Conservation (phyloP, 2,113 vertebrate species). For the Gnathonemus echidnorhynchus region DNA sequence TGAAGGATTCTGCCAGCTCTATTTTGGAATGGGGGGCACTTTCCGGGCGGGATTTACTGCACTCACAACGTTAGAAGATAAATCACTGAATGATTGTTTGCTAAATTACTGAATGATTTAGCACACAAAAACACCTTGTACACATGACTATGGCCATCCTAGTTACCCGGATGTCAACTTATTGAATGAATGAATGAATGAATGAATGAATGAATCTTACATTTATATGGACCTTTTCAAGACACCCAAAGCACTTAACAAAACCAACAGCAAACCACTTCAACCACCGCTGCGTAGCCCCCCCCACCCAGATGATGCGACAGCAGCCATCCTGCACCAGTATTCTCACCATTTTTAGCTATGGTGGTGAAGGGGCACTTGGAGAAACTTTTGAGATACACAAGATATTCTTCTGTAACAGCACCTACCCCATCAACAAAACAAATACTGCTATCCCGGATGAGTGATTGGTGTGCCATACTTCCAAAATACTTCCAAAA, state of each 20-base stretch:
- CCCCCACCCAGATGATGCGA: background rate
- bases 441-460: background rate
- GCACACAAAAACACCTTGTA: background rate
- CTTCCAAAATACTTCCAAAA: background rate
- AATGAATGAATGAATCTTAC: background rate
- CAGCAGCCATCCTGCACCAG: background rate
- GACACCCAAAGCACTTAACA: background rate
- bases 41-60: background rate
- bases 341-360: background rate
- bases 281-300: background rate
- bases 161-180: background rate
- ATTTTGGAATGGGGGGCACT: background rate
- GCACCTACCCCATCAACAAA: background rate
- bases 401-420: background rate
- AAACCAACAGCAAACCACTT: background rate
- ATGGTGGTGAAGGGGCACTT: background rate
- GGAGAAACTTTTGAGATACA: background rate
- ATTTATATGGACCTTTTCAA: background rate
- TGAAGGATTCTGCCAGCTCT: background rate
- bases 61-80: background rate
- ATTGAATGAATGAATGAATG: background rate
- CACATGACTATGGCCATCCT: background rate
- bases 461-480: background rate
- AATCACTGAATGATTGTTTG: background rate
- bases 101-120: background rate